Conservation (phyloP, 1,140 invertebrate genomes). For the Subanguina moxae region DNA sequence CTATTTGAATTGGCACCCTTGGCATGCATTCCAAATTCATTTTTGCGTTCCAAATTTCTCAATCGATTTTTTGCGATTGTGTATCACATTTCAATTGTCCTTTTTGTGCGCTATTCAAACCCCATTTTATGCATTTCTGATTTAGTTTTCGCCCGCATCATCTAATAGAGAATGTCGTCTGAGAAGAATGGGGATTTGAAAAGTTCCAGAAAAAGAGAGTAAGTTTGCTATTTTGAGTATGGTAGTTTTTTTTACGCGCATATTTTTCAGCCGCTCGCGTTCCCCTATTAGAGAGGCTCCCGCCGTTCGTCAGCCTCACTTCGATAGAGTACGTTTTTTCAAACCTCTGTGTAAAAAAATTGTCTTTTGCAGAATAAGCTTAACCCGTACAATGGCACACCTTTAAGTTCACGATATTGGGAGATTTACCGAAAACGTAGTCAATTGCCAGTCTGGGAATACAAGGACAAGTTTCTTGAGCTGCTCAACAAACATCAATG, state of each 20-base stretch:
- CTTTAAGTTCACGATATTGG: conserved; percentile 59
- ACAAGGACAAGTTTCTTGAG: conserved; percentile 89
- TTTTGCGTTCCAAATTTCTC: no score
- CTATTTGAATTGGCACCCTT: neutral
- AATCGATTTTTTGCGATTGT: no score
- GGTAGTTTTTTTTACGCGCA: neutral
- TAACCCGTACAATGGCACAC: conserved; percentile 32
- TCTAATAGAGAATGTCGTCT: neutral
- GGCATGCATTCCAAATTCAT: no score
- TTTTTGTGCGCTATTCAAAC: no score
- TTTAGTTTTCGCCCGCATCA: no score
- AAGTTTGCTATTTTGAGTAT: neutral
- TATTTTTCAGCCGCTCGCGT: neutral
- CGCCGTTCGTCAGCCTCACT: neutral
- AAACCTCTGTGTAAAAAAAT: neutral
- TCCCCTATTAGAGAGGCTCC: neutral
- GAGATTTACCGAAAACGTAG: conserved; percentile 75
- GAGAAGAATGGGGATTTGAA: neutral
- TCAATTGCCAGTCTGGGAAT: conserved; percentile 92
- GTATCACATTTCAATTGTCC: no score
- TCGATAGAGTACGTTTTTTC: neutral
- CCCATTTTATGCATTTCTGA: no score
- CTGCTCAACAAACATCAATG: conserved; percentile 77
- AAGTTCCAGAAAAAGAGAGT: neutral
- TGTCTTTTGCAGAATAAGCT: conserved; percentile 11